Percentiles rank a stretch among this genome's conserved stretches.
These are phyloP conservation scores for Lasiommata megera DNA, from an alignment of 2,888 invertebrate genomes.

Conservation along the genomic window DNA sequence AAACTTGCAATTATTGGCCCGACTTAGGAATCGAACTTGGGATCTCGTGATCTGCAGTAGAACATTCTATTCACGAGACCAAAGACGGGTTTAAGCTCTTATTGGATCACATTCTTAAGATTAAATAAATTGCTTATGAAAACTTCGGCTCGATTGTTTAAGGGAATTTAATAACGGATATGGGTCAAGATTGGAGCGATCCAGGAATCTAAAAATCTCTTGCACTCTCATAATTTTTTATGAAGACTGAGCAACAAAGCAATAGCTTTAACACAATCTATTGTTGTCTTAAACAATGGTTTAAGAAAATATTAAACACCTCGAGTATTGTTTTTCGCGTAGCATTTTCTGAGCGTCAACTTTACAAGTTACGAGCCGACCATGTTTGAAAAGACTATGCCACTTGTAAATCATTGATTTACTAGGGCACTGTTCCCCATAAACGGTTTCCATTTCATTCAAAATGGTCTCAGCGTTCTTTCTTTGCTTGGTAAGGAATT, in stretches of 20 bases:
- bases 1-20: too few relatives aligned
- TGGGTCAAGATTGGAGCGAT: constrained; percentile 12
- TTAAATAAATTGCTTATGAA: not conserved
- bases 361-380: too few relatives aligned
- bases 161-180: constrained; percentile 7
- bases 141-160: not conserved
- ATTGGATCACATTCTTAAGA: not conserved
- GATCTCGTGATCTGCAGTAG: too few relatives aligned
- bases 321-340: not conserved
- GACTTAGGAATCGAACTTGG: too few relatives aligned
- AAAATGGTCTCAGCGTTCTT: too few relatives aligned
- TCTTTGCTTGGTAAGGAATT: too few relatives aligned
- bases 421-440: too few relatives aligned
- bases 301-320: not conserved
- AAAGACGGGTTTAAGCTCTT: too few relatives aligned
- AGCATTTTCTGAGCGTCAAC: not conserved
- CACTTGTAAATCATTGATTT: too few relatives aligned
- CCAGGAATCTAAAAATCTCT: constrained; percentile 13
- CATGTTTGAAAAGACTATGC: too few relatives aligned
- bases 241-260: not conserved
- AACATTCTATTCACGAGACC: too few relatives aligned
- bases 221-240: constrained; percentile 2
- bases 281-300: not conserved
- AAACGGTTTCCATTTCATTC: too few relatives aligned
- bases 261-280: not conserved